Evolutionary conservation across 1,140 invertebrate genomes (phyloP), one percentile per base, ranked within the genome.

Genomic region (Achroia grisella): DNA sequence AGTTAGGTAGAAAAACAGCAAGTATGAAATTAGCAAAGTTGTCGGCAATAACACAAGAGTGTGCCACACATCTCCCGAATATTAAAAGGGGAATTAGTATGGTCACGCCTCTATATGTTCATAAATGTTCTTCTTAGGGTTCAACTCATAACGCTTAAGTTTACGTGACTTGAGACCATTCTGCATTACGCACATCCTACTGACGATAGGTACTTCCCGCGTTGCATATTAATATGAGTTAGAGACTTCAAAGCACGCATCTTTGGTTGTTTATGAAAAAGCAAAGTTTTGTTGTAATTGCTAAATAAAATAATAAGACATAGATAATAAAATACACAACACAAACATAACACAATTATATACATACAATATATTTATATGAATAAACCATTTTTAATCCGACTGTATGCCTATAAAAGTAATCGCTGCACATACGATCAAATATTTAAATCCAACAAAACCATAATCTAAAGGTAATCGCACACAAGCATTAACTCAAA

Each of bases 11-110:
- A 70, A 71, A 71, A 75, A 75, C 68, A 67, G 53, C 56, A 51
- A 64, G 59, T 62, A 51, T 65, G 46, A 58, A 71, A 77, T 77
- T 73, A 70, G 55, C 53, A 71, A 77, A 77, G 71, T 80, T 77
- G 33, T 62, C 47, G 54, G 56, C 49, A 56, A 62, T 62, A 49
- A 60, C 46, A 54, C 58, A 56, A 49, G 55, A 56, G 58, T 31
- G 37, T 47, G 39, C 58, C 46, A 67, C 56, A 72, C 66, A 73
- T 71, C 52, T 69, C 29, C 52, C 60, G 77, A 78, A 78, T 81
- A 78, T 78, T 77, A 78, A 81, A 77, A 71, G 63, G 57, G 50
- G 63, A 74, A 76, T 76, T 76, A 76, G 62, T 70, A 62, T 63
- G 59, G 57, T 52, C 69, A 65, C 60, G 62, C 48, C 45, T 50